Percentiles rank a stretch among this genome's conserved stretches.
phyloP scores from a whole-genome alignment of 2,113 vertebrate species.

The Phalacrocorax pelagicus region DNA sequence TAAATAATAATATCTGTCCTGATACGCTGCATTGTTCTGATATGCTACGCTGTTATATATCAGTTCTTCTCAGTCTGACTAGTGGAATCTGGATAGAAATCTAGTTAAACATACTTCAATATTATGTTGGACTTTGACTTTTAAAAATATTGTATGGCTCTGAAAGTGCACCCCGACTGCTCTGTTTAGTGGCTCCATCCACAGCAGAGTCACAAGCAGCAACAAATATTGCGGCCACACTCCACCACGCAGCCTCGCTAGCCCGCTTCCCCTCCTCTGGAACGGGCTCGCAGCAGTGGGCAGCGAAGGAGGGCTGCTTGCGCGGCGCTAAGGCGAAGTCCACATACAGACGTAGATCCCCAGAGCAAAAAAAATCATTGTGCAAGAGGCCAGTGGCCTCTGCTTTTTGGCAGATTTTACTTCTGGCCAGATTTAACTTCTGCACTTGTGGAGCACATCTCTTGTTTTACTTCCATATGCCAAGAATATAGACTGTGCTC shows the following conservation, averaged over 20 bases:
- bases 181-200: background rate
- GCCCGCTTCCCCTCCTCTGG: background rate
- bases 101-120: background rate
- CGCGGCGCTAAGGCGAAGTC: too few relatives aligned
- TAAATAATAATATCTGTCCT: background rate
- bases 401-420: background rate
- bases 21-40: background rate
- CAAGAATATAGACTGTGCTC: background rate
- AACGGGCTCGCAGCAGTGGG: accelerated
- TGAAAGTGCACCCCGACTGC: background rate
- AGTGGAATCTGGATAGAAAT: background rate
- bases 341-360: background rate
- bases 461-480: background rate
- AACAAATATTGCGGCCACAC: background rate
- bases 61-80: background rate
- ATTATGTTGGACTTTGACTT: background rate
- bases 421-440: background rate
- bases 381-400: background rate
- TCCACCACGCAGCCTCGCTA: background rate
- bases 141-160: background rate
- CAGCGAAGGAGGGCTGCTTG: background rate
- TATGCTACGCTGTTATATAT: background rate
- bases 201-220: background rate
- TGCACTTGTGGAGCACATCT: background rate
- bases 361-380: background rate